Evolutionary conservation across 2,113 vertebrate species (phyloP).

Genomic region (Circaetus gallicus): DNA sequence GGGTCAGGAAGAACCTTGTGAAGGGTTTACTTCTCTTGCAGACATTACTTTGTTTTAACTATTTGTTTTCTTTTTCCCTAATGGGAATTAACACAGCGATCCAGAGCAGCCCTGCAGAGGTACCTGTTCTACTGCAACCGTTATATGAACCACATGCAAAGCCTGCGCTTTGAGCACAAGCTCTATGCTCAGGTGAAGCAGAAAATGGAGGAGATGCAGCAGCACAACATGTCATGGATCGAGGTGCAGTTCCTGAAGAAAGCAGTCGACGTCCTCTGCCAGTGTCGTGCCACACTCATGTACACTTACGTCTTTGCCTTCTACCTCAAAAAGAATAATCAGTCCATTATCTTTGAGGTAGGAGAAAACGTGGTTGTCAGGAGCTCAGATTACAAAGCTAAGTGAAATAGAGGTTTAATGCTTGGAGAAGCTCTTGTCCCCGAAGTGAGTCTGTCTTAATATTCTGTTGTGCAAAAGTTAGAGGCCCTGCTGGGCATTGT

Average conservation of each 20-base stretch:
- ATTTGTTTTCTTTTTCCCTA: constrained; percentile 45
- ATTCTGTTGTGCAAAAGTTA: background rate
- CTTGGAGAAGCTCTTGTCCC: background rate
- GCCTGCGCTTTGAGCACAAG: constrained; percentile 99
- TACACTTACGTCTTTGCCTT: constrained; percentile 99
- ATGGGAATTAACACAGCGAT: constrained; percentile 83
- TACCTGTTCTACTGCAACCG: constrained; percentile 99
- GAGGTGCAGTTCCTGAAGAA: constrained; percentile 99
- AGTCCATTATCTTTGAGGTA: constrained; percentile 99
- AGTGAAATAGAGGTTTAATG: background rate
- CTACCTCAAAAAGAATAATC: constrained; percentile 99
- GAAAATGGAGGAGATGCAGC: constrained; percentile 99
- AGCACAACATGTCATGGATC: constrained; percentile 99
- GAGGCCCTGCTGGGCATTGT: background rate
- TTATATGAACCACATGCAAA: constrained; percentile 99
- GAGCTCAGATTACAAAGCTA: background rate
- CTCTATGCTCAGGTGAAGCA: constrained; percentile 99
- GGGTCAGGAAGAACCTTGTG: background rate
- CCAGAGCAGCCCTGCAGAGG: constrained; percentile 95
- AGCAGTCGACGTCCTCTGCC: constrained; percentile 98
- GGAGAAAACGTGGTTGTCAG: background rate
- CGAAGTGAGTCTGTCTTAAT: background rate
- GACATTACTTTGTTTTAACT: constrained; percentile 40
- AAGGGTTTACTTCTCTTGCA: background rate
- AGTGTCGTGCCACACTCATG: constrained; percentile 99